A percentile compares a stretch with the other conserved stretches of the same genome.
Conservation (phyloP, 2,888 invertebrate genomes). For the Zonitis immaculata region DNA sequence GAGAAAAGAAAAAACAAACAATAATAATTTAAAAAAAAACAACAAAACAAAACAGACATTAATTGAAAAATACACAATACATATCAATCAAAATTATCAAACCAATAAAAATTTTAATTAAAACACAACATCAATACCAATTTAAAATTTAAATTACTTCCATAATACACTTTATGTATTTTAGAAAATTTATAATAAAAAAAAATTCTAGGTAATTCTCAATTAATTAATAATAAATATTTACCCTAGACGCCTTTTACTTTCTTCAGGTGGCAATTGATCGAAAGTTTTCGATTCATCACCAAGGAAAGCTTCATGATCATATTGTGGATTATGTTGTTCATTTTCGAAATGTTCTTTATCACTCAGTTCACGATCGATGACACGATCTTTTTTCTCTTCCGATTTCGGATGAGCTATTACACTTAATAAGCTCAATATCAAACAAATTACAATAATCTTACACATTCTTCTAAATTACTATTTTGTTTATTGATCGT, state of each 20-base stretch:
- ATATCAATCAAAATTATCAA: neutral
- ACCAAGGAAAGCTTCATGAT: constrained; percentile 96
- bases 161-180: neutral
- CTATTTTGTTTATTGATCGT: no score
- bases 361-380: constrained; percentile 69
- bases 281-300: constrained; percentile 91
- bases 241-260: constrained; percentile 79
- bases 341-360: constrained; percentile 75
- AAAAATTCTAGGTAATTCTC: no score
- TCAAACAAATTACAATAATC: neutral
- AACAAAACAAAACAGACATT: neutral
- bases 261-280: constrained; percentile 91
- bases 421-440: neutral
- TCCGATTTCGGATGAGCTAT: constrained; percentile 70
- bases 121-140: neutral
- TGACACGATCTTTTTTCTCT: constrained; percentile 57
- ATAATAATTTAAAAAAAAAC: neutral
- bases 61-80: neutral
- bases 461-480: neutral
- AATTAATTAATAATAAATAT: constrained; percentile 20
- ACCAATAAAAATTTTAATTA: constrained; percentile 1
- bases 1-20: constrained; percentile 23
- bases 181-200: neutral
- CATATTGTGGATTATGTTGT: constrained; percentile 85
- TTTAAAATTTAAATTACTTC: constrained; percentile 1